These are phyloP conservation scores for Aleiodes alternator DNA, from an alignment of 2,888 invertebrate species.

Conservation along the genomic window DNA sequence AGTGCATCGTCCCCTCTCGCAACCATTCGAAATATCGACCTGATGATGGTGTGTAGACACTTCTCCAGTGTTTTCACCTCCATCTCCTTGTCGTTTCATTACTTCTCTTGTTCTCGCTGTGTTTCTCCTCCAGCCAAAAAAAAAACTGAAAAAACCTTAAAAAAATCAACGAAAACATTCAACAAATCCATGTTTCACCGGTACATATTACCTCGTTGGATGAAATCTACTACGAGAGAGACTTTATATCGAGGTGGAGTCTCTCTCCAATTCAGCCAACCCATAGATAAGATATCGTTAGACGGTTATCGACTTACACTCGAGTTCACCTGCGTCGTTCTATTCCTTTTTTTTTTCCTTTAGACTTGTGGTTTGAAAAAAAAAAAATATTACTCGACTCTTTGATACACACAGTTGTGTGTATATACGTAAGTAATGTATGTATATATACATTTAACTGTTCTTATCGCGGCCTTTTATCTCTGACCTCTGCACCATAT, in stretches of 20 bases:
- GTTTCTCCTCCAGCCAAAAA: background rate
- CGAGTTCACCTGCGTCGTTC: slow-evolving; percentile 68
- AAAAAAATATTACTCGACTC: slow-evolving; percentile 7
- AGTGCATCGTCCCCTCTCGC: background rate
- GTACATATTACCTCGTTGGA: slow-evolving; percentile 22
- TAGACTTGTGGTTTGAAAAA: no score
- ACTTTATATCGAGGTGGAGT: slow-evolving; percentile 40
- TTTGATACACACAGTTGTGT: slow-evolving; percentile 25
- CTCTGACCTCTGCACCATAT: slow-evolving; percentile 71
- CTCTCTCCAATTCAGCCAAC: slow-evolving; percentile 43
- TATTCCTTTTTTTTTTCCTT: no score
- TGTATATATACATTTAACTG: slow-evolving; percentile 43
- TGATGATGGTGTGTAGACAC: no score
- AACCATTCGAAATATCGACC: slow-evolving; percentile 31
- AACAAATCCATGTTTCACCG: slow-evolving; percentile 19
- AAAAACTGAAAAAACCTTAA: no score
- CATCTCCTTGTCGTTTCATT: slow-evolving; percentile 1
- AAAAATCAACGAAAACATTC: no score
- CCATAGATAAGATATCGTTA: slow-evolving; percentile 68
- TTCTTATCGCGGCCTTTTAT: slow-evolving; percentile 71
- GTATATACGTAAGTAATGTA: slow-evolving; percentile 30
- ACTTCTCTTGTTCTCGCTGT: background rate
- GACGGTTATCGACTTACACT: slow-evolving; percentile 69
- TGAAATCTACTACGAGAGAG: slow-evolving; percentile 2
- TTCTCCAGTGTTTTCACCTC: background rate